Percentiles rank a stretch among this genome's conserved stretches.
Evolutionary conservation across 2,888 invertebrate species (phyloP).

Genomic region (Exephanes ischioxanthus): DNA sequence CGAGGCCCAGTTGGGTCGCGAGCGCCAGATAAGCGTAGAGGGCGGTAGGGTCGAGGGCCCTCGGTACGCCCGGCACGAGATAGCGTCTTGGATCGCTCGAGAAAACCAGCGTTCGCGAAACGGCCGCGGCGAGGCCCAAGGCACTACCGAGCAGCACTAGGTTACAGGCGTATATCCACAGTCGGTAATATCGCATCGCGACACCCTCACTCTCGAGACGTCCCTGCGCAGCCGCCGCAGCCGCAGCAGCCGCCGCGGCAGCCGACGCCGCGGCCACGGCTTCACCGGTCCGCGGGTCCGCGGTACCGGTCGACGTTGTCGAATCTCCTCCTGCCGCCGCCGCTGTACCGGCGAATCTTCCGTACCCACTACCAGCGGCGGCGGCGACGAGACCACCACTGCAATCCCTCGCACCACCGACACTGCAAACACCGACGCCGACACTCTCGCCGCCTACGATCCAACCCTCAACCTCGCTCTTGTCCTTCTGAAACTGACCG

Average conservation of each 20-base stretch:
- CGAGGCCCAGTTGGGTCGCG: slow-evolving; percentile 89
- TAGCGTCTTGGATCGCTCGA: slow-evolving; percentile 89
- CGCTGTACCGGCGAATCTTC: slow-evolving; percentile 68
- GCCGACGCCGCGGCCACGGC: slow-evolving; percentile 85
- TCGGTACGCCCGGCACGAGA: slow-evolving; percentile 90
- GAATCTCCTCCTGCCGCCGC: slow-evolving; percentile 83
- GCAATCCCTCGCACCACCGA: slow-evolving; percentile 50
- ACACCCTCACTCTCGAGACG: slow-evolving; percentile 87
- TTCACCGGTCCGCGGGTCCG: slow-evolving; percentile 86
- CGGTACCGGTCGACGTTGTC: slow-evolving; percentile 86
- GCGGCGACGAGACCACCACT: slow-evolving; percentile 70
- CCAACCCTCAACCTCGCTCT: slow-evolving; percentile 60
- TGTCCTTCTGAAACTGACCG: slow-evolving; percentile 50
- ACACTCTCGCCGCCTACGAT: slow-evolving; percentile 71
- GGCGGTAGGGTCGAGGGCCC: slow-evolving; percentile 92
- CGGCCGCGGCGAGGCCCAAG: slow-evolving; percentile 92
- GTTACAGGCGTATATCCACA: slow-evolving; percentile 97
- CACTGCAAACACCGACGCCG: slow-evolving; percentile 72
- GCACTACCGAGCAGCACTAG: slow-evolving; percentile 94
- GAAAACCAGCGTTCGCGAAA: slow-evolving; percentile 88
- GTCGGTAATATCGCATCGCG: slow-evolving; percentile 93
- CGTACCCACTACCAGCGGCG: slow-evolving; percentile 75
- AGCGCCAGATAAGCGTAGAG: slow-evolving; percentile 94
- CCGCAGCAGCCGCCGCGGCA: slow-evolving; percentile 84
- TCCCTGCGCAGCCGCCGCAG: slow-evolving; percentile 85